A percentile compares a stretch with the other conserved stretches of the same genome.
phyloP scores from a whole-genome alignment of 2,888 invertebrate genomes.

The Malthinus seriepunctatus region DNA sequence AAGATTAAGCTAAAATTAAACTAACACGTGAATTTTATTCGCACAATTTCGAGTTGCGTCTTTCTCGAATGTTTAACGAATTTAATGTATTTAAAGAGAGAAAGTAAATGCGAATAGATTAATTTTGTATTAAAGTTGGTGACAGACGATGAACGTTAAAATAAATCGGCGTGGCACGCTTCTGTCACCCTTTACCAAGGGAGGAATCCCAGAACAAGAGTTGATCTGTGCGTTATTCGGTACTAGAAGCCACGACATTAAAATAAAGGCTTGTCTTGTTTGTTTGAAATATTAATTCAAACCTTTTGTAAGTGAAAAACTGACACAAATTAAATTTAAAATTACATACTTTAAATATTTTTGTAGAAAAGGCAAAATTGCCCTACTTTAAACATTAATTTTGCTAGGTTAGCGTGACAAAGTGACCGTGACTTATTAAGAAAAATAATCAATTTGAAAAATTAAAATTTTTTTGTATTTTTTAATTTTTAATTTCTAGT shows the following conservation, averaged over 20 bases:
- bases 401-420: constrained; percentile 13
- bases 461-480: not conserved
- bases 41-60: constrained; percentile 13
- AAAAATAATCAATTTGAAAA: not conserved
- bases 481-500: no score
- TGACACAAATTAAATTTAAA: constrained; percentile 16
- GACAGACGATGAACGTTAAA: constrained; percentile 28
- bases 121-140: constrained; percentile 23
- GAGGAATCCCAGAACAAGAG: constrained; percentile 22
- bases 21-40: constrained; percentile 13
- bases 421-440: constrained; percentile 18
- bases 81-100: constrained; percentile 12
- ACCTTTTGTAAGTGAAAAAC: constrained; percentile 19
- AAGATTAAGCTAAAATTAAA: constrained; percentile 28
- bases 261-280: constrained; percentile 22
- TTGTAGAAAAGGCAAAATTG: constrained; percentile 10
- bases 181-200: constrained; percentile 20
- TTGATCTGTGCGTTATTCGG: constrained; percentile 25
- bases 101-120: constrained; percentile 16
- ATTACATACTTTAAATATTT: constrained; percentile 21
- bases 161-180: constrained; percentile 28
- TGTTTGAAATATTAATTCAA: constrained; percentile 21
- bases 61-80: constrained; percentile 4
- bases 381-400: constrained; percentile 4
- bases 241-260: constrained; percentile 20